Base-by-base conservation (phyloP, 1,140 invertebrate species). In the Penaeus japonicus region DNA sequence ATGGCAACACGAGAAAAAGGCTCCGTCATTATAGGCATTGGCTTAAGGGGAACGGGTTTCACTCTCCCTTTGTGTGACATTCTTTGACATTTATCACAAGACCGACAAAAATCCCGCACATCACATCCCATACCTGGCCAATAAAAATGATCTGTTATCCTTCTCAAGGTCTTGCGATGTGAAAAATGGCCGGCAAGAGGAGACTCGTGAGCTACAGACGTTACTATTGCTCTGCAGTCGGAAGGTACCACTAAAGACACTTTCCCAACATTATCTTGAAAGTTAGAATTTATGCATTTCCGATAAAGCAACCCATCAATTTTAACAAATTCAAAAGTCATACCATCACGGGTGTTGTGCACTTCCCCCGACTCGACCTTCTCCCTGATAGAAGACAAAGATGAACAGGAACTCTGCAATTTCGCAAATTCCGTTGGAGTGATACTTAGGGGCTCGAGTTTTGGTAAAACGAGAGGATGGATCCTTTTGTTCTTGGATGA, bases 1-100 rank as follows among this genome's bases (percentile, higher is more conserved):
- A 73, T 30, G 10, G 35, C 82, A 10, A 82, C 80, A 57, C 55
- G 30, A 7, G 80, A 15, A n/a, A 80, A 80, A 18, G 39, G 47
- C 30, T 78, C 75, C 27, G 27, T 15, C n/a, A 80, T 27, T 24
- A 84, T 24, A 47, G 82, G 82, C 24, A 70, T 24, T 35, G 57
- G 82, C 7, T 5, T 24, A 10, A n/a, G n/a, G n/a, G n/a, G n/a
- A n/a, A n/a, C n/a, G n/a, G n/a, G n/a, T n/a, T n/a, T n/a, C n/a
- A 65, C 62, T 15, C 62, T 62, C 22, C 47, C 82, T 24, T 73
- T 73, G 22, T 18, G 17, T 35, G 62, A 70, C 24, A n/a, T 70
- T 12, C 47, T 5, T 24, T 86, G 84, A 75, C 84, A 85, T 32
- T 75, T 32, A 27, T 82, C 55, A 82, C 80, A 57, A 2, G 55